These are phyloP conservation scores for Melanostoma mellinum DNA, from an alignment of 2,888 invertebrate species.

Conservation along the genomic window DNA sequence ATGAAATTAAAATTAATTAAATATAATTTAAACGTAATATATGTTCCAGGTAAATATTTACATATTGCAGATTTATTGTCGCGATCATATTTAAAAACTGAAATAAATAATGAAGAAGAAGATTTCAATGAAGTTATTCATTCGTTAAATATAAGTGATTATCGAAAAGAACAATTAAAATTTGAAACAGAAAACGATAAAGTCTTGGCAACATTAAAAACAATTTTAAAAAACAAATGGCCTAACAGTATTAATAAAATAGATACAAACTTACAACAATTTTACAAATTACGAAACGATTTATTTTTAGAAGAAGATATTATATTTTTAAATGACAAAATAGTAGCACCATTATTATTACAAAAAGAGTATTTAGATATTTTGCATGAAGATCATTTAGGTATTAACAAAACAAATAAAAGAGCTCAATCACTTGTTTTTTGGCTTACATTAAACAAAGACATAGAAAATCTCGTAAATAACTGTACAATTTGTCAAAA, in stretches of 20 bases:
- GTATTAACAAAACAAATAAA: conserved; percentile 73
- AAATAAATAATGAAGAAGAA: neutral
- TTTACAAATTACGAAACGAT: no score
- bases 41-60: conserved; percentile 12
- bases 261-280: no score
- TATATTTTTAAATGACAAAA: no score
- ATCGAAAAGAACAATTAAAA: no score
- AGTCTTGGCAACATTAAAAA: neutral
- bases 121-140: neutral
- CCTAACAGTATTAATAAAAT: no score
- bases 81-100: neutral
- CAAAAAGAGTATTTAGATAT: no score
- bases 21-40: conserved; percentile 51
- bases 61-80: conserved; percentile 31
- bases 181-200: neutral
- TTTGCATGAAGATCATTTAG: no score
- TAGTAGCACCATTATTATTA: no score
- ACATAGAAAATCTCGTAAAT: conserved; percentile 54
- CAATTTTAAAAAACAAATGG: neutral
- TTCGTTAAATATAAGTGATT: neutral
- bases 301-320: no score
- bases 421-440: conserved; percentile 70
- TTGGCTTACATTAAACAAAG: conserved; percentile 74
- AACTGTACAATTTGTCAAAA: conserved; percentile 65
- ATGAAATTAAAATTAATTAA: conserved; percentile 74